phyloP scores from a whole-genome alignment of 2,797 vertebrate genomes.

The Fistularia commersonii region DNA sequence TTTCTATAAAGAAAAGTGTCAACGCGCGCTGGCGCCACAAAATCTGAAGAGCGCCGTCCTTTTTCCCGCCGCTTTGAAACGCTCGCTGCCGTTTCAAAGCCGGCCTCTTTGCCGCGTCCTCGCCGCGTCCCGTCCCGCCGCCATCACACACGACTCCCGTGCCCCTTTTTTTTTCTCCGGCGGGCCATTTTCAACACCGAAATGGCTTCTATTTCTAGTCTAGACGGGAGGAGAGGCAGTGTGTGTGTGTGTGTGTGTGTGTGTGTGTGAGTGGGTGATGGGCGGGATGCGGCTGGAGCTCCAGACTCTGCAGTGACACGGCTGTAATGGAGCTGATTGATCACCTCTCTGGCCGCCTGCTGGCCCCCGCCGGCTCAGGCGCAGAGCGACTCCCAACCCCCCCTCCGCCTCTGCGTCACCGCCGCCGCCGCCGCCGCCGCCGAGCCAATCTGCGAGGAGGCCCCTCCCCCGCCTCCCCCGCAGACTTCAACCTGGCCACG shows the following conservation, averaged over 20 bases:
- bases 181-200: constrained; percentile 22
- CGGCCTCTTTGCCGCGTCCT: no score
- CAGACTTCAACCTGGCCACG: constrained; percentile 81
- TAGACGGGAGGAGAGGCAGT: constrained; percentile 42
- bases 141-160: background rate
- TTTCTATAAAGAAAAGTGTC: constrained; percentile 30
- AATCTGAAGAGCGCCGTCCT: constrained; percentile 29
- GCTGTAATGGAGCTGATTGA: constrained; percentile 91
- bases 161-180: constrained; percentile 2
- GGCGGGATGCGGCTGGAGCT: constrained; percentile 72
- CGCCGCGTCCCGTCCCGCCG: background rate
- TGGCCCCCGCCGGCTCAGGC: constrained; percentile 75
- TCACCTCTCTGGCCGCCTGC: constrained; percentile 75
- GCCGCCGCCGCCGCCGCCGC: constrained; percentile 69
- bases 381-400: constrained; percentile 74
- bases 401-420: constrained; percentile 76
- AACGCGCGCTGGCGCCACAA: constrained; percentile 16
- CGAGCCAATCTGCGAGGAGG: constrained; percentile 61
- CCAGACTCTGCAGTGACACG: constrained; percentile 79
- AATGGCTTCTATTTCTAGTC: constrained; percentile 37
- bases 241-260: constrained; percentile 35
- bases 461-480: constrained; percentile 54
- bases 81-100: constrained; percentile 21
- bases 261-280: constrained; percentile 57
- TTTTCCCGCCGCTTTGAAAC: constrained; percentile 45